Base-by-base conservation (phyloP, 1,140 invertebrate genomes). In the Calosoma granatense region DNA sequence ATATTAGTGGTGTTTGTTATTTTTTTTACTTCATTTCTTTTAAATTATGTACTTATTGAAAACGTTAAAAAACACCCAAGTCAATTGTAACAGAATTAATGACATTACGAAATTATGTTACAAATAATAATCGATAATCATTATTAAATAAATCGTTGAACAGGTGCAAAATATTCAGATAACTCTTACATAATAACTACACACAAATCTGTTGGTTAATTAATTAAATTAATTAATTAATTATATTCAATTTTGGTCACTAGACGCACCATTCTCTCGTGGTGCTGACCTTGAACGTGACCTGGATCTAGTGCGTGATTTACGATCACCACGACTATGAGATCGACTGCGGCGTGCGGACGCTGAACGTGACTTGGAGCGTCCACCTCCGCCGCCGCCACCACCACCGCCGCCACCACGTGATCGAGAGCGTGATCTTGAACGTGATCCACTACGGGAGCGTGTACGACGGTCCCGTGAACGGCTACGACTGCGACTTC, bases 371-470 rank as follows among this genome's bases (percentile, higher is more conserved):
- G 69, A 70, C 22, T 65, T 60, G 11, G 66, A 67, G 56, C 70
- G 69, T 21, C 67, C 67, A n/a, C n/a, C n/a, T n/a, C n/a, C n/a
- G n/a, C n/a, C n/a, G n/a, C n/a, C n/a, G n/a, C n/a, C n/a, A n/a
- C n/a, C n/a, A n/a, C n/a, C n/a, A n/a, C n/a, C n/a, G n/a, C n/a
- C n/a, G 22, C 68, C 65, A n/a, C 69, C 71, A 39, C 70, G 63
- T 36, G 69, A 70, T 2, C 71, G 60, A 2, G 72, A 72, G 47
- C 71, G 64, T 26, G 69, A 70, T 6, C 71, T 60, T 3, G 72
- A 72, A 52, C 71, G 64, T 9, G 70, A 70, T 47, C 67, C 66
- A 59, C 71, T 73, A 54, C 72, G 63, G 2, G 71, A 71, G 20
- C 71, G 67, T 56, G 63, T 69, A 19, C 71, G 60, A 26, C 65